phyloP scores from a whole-genome alignment of 2,797 vertebrate genomes.

The Sus cebifrons region DNA sequence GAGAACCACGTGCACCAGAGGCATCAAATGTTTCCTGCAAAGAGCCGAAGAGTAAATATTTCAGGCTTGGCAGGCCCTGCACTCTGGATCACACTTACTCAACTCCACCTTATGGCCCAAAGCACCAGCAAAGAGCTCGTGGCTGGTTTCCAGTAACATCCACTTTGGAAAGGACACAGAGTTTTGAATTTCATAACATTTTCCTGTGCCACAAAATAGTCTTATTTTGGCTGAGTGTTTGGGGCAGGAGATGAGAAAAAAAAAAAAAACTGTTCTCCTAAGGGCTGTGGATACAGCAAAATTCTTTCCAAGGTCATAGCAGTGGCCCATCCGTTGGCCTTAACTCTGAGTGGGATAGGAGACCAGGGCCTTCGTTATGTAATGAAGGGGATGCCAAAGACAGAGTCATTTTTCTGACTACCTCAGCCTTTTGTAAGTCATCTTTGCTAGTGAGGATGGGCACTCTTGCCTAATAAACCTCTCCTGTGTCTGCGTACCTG shows the following conservation, averaged over 20 bases:
- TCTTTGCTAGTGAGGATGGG: not conserved
- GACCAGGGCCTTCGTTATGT: too few species aligned
- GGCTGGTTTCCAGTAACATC: rapidly evolving
- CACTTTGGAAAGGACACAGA: not conserved
- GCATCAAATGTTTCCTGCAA: rapidly evolving
- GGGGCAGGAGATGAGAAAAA: not conserved
- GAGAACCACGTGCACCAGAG: rapidly evolving
- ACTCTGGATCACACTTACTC: rapidly evolving
- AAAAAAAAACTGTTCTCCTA: not conserved
- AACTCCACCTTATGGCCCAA: rapidly evolving
- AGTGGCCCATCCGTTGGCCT: not conserved
- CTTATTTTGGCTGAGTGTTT: not conserved
- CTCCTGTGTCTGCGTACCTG: not conserved
- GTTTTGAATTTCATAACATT: too few species aligned
- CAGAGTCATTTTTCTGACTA: not conserved
- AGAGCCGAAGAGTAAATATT: not conserved
- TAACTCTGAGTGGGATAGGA: not conserved
- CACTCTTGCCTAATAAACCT: not conserved
- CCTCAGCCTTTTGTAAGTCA: not conserved
- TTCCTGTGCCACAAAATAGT: not conserved
- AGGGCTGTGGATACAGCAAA: not conserved
- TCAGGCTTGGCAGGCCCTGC: rapidly evolving
- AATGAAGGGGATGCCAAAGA: too few species aligned
- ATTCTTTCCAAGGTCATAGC: not conserved
- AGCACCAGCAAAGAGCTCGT: rapidly evolving